Conservation (phyloP, 53 echinoderm and acorn worm genomes). For the Mesocentrotus franciscanus region DNA sequence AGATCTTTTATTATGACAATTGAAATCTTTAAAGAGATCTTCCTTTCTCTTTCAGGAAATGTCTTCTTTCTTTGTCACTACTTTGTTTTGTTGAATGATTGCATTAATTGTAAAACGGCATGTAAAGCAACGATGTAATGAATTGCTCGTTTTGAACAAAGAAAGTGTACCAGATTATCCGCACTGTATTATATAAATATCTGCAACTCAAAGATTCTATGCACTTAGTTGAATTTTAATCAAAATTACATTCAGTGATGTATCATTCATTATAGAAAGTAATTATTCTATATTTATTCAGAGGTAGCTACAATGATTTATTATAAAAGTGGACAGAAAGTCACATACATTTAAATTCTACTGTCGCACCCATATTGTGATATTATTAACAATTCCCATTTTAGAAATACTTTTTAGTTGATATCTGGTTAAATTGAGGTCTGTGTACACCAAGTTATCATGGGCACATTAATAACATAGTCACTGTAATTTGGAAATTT, state of each 20-base stretch:
- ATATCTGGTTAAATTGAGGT: not conserved
- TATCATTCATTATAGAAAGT: not conserved
- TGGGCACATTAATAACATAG: not conserved
- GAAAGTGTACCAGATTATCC: not conserved
- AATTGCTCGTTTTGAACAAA: not conserved
- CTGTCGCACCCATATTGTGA: not conserved
- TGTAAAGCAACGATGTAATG: not conserved
- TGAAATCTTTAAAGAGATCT: not conserved
- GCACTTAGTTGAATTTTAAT: not conserved
- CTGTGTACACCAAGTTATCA: not conserved
- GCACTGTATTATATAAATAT: constrained; percentile 46
- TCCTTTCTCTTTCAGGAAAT: constrained; percentile 15
- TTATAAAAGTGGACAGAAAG: not conserved
- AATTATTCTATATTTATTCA: not conserved
- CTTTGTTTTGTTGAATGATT: not conserved
- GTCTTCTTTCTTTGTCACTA: constrained; percentile 12
- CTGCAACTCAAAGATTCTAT: constrained; percentile 44
- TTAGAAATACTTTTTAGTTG: not conserved
- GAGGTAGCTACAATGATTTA: constrained; percentile 23
- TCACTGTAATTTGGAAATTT: not conserved
- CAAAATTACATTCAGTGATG: constrained; percentile 4
- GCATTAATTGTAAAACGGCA: not conserved
- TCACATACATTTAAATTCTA: not conserved
- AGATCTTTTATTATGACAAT: not conserved
- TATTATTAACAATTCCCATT: not conserved